phyloP scores from a whole-genome alignment of 2,113 vertebrate genomes.

The Zosterops pallidus region DNA sequence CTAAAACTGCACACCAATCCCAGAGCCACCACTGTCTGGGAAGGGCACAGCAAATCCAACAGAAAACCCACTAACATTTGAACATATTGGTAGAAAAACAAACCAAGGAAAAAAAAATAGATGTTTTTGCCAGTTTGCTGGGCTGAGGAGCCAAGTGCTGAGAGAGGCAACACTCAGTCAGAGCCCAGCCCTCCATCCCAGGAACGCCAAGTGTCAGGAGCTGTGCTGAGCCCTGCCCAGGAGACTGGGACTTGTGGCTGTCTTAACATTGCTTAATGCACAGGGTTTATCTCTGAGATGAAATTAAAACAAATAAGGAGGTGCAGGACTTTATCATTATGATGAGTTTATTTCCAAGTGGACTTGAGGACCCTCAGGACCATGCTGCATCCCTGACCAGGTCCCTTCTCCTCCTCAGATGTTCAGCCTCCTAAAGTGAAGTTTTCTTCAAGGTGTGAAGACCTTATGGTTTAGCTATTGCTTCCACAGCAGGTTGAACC shows the following conservation, averaged over 20 bases:
- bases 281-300: background rate
- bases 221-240: background rate
- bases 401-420: background rate
- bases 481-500: background rate
- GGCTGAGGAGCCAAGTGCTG: background rate
- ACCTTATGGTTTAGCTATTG: background rate
- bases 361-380: background rate
- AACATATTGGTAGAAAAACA: background rate
- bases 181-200: background rate
- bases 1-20: background rate
- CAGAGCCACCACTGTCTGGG: background rate
- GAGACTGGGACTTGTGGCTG: background rate
- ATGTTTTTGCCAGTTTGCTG: background rate
- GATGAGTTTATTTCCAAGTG: background rate
- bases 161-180: background rate
- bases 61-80: background rate
- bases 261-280: background rate
- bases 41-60: background rate
- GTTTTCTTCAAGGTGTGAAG: background rate
- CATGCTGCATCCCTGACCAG: rapidly evolving
- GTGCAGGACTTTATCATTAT: rapidly evolving
- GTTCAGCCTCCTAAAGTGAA: background rate
- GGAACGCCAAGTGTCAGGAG: background rate
- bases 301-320: background rate
- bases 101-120: background rate